A percentile compares a stretch with the other conserved stretches of the same genome.
phyloP scores from a whole-genome alignment of 1,140 invertebrate genomes.

The Drosophila tsacasi region DNA sequence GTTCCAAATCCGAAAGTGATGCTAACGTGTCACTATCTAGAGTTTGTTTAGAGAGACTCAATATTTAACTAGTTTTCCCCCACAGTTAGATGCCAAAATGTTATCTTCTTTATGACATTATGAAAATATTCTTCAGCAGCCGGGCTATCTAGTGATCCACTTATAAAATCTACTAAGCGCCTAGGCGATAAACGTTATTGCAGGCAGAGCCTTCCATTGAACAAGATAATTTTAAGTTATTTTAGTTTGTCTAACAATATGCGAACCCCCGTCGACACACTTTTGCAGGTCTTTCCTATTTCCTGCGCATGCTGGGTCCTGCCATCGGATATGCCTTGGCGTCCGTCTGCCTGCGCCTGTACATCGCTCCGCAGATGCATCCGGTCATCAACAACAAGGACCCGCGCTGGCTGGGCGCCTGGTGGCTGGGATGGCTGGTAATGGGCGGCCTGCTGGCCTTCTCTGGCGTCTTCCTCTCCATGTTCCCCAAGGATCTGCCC shows the following conservation, averaged over 20 bases:
- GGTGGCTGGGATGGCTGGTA: slow-evolving; percentile 93
- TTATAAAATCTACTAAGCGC: background rate
- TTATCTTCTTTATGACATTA: background rate
- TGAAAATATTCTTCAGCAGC: slow-evolving; percentile 1
- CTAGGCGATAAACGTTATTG: background rate
- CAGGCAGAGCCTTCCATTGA: background rate
- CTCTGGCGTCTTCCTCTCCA: slow-evolving; percentile 88
- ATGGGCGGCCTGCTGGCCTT: slow-evolving; percentile 88
- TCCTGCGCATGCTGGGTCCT: slow-evolving; percentile 90
- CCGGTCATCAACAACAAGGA: slow-evolving; percentile 89
- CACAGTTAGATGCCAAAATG: background rate
- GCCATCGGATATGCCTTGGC: slow-evolving; percentile 90
- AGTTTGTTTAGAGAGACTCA: background rate
- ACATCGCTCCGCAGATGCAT: slow-evolving; percentile 89
- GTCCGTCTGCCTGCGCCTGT: slow-evolving; percentile 89
- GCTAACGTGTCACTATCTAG: background rate
- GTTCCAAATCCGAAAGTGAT: background rate
- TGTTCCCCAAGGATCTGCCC: slow-evolving; percentile 89
- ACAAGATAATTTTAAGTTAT: slow-evolving; percentile 1
- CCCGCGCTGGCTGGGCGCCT: slow-evolving; percentile 91
- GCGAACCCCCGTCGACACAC: background rate
- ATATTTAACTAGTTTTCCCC: background rate
- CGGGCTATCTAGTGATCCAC: slow-evolving; percentile 5
- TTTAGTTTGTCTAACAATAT: background rate
- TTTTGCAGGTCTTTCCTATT: slow-evolving; percentile 88